phyloP scores from a whole-genome alignment of 2,888 invertebrate genomes.

The Heteromurus nitidus region DNA sequence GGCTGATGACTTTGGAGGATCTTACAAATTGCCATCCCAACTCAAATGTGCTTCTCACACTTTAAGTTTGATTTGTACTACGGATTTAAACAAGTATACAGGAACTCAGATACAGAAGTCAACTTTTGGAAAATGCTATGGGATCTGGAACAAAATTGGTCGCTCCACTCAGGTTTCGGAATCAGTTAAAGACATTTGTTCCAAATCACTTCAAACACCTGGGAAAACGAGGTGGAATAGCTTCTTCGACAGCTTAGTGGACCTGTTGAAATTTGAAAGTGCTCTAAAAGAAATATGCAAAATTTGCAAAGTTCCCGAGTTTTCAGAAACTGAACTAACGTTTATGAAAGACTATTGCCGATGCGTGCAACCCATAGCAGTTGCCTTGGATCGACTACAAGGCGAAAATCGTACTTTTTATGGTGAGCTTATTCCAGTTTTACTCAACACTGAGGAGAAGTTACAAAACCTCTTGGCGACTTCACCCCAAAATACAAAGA shows the following conservation, averaged over 20 bases:
- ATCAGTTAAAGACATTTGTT: background rate
- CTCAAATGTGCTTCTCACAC: constrained; percentile 28
- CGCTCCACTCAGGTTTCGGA: constrained; percentile 1
- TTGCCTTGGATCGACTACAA: constrained; percentile 20
- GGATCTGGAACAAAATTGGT: constrained; percentile 7
- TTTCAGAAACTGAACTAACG: background rate
- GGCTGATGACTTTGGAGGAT: background rate
- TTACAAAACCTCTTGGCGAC: background rate
- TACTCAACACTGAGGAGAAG: background rate
- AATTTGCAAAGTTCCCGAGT: background rate
- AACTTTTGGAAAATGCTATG: constrained; percentile 16
- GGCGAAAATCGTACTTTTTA: constrained; percentile 13
- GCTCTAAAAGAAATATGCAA: background rate
- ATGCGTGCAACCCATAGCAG: background rate
- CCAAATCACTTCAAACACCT: background rate
- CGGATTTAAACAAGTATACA: constrained; percentile 1
- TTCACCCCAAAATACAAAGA: background rate
- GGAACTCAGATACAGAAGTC: background rate
- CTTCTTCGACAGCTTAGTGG: background rate
- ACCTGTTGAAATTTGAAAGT: background rate
- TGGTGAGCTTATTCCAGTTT: background rate
- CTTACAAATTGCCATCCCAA: background rate
- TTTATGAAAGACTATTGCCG: constrained; percentile 10
- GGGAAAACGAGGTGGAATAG: constrained; percentile 25
- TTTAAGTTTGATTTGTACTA: constrained; percentile 6